phyloP scores from a whole-genome alignment of 2,797 vertebrate species.

The Pangasius mekongensis region DNA sequence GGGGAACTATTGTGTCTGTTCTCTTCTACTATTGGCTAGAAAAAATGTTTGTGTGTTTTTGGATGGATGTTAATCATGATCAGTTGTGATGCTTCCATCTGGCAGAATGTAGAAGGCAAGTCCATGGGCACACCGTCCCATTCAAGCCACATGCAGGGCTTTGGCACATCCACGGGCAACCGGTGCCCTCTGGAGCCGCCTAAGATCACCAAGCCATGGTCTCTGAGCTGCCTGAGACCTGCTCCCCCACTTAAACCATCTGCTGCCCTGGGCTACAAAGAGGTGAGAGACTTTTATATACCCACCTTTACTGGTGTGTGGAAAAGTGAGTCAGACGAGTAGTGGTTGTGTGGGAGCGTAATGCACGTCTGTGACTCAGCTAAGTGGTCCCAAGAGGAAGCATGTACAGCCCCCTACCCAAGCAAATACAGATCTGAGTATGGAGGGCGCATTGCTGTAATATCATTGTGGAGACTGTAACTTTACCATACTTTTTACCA shows the following conservation, averaged over 20 bases:
- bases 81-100: background rate
- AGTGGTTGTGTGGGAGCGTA: constrained; percentile 47
- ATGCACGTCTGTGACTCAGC: constrained; percentile 30
- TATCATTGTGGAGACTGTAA: constrained; percentile 4
- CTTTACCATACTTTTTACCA: constrained; percentile 10
- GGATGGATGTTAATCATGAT: background rate
- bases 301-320: background rate
- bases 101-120: constrained; percentile 72
- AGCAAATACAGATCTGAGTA: background rate
- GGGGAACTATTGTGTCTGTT: background rate
- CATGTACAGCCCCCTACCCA: background rate
- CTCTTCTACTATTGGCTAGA: background rate
- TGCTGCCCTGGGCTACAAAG: constrained; percentile 96
- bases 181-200: constrained; percentile 93
- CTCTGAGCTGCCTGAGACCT: constrained; percentile 93
- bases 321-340: constrained; percentile 47
- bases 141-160: constrained; percentile 77
- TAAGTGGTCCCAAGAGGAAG: constrained; percentile 49
- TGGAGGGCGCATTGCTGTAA: background rate
- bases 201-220: constrained; percentile 94
- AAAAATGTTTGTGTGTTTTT: background rate
- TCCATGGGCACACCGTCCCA: constrained; percentile 67
- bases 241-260: constrained; percentile 96
- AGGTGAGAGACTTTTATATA: constrained; percentile 78
- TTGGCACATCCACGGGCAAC: constrained; percentile 72